Conservation (phyloP, 2,888 invertebrate species). For the Chirona hameri region DNA sequence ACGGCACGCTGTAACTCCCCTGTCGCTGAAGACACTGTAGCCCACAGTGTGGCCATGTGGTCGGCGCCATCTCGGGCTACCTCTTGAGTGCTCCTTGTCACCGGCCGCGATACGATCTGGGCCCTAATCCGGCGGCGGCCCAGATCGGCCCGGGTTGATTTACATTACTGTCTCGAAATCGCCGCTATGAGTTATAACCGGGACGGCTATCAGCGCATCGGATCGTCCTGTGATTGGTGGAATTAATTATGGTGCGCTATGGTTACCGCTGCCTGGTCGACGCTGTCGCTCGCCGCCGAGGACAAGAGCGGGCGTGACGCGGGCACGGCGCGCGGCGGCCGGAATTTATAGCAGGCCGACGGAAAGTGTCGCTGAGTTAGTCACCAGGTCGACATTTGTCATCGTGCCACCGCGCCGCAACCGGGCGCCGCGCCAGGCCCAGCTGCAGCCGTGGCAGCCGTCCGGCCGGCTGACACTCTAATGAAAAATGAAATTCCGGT, state of each 20-base stretch:
- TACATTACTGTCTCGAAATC: conserved; percentile 12
- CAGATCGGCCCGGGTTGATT: conserved; percentile 7
- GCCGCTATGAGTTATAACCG: conserved; percentile 22
- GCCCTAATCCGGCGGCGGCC: conserved; percentile 6
- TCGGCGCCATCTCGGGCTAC: not conserved
- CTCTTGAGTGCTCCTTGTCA: not conserved
- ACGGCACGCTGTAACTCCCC: not conserved
- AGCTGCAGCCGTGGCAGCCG: not conserved
- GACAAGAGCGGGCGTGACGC: not conserved
- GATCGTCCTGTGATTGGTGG: not conserved
- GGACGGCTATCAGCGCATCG: not conserved
- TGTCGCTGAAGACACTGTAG: not conserved
- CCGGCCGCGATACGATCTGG: not conserved
- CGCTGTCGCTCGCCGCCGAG: not conserved
- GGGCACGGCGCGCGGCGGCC: not conserved
- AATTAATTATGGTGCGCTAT: conserved; percentile 24
- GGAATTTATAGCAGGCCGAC: not conserved
- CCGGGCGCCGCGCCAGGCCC: not conserved
- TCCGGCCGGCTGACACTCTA: not conserved
- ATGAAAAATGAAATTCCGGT: conserved; percentile 11
- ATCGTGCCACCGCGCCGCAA: not conserved
- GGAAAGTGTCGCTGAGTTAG: not conserved
- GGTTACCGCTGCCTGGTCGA: not conserved
- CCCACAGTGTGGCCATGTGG: not conserved
- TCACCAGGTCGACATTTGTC: not conserved